phyloP scores from a whole-genome alignment of 2,113 vertebrate genomes.

The Hypanus sabinus region DNA sequence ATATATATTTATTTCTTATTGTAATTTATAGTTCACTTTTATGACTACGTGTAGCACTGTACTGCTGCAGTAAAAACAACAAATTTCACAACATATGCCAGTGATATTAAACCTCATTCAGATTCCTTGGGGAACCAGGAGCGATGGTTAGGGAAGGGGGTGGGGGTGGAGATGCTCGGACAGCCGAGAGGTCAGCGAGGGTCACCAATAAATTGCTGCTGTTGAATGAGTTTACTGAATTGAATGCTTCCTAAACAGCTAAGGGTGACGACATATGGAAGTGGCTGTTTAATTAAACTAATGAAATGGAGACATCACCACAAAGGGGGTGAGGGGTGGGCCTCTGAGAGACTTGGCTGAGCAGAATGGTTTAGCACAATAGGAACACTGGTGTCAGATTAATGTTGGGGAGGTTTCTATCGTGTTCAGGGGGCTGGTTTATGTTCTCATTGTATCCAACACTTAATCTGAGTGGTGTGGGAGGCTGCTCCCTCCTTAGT shows the following conservation, averaged over 20 bases:
- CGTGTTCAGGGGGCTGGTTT: neutral
- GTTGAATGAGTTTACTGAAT: constrained; percentile 18
- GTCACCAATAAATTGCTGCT: neutral
- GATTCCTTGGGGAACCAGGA: neutral
- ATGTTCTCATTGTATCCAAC: neutral
- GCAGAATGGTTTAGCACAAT: neutral
- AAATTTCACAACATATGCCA: too few species aligned
- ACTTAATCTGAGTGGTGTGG: neutral
- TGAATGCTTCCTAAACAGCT: constrained; percentile 31
- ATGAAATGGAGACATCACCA: constrained; percentile 28
- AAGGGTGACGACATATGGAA: constrained; percentile 25
- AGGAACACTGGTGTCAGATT: constrained; percentile 4
- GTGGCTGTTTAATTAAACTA: constrained; percentile 31
- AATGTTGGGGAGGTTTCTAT: neutral
- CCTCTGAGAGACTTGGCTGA: neutral
- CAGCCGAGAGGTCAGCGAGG: neutral
- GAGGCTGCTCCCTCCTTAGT: neutral
- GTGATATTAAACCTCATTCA: too few species aligned
- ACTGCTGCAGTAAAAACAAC: too few species aligned
- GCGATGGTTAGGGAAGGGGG: neutral
- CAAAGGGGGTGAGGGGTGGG: neutral
- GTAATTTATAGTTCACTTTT: too few species aligned
- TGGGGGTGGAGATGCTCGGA: neutral
- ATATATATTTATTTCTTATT: too few species aligned
- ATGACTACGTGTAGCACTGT: too few species aligned